These are phyloP conservation scores for Drosophila monieri DNA, from an alignment of 2,888 invertebrate genomes.

Conservation along the genomic window DNA sequence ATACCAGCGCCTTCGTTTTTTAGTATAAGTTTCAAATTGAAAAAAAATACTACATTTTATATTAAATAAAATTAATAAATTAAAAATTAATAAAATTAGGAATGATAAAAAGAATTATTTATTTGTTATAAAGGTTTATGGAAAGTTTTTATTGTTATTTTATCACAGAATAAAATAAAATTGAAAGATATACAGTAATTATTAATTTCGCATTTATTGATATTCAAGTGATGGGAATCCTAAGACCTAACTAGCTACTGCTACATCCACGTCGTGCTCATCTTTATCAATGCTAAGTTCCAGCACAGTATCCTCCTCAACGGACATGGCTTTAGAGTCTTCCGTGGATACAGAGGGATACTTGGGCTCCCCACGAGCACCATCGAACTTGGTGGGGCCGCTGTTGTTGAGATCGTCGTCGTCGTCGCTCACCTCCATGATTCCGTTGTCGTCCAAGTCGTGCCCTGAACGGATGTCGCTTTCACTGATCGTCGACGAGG, in stretches of 20 bases:
- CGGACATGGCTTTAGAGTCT: slow-evolving; percentile 73
- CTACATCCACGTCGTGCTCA: slow-evolving; percentile 70
- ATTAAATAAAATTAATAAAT: no score
- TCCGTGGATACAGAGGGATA: slow-evolving; percentile 63
- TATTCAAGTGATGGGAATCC: neutral
- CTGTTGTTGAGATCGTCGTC: slow-evolving; percentile 56
- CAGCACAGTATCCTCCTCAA: slow-evolving; percentile 80
- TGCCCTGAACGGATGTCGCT: slow-evolving; percentile 49
- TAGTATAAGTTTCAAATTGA: neutral
- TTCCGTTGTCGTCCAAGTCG: slow-evolving; percentile 54
- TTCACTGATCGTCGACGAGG: slow-evolving; percentile 80
- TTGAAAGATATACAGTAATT: neutral
- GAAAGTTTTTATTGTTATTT: no score
- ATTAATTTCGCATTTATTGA: slow-evolving; percentile 5
- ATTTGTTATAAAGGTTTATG: no score
- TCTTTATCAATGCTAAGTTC: slow-evolving; percentile 81
- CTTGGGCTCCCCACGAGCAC: slow-evolving; percentile 48
- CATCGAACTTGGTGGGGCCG: slow-evolving; percentile 54
- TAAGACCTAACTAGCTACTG: slow-evolving; percentile 53
- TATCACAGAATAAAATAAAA: neutral
- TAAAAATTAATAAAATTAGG: neutral
- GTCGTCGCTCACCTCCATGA: slow-evolving; percentile 78
- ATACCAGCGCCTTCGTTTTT: neutral
- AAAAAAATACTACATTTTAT: no score
- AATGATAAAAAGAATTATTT: no score